These are phyloP conservation scores for Corythaixoides concolor DNA, from an alignment of 2,113 vertebrate genomes.

Conservation along the genomic window DNA sequence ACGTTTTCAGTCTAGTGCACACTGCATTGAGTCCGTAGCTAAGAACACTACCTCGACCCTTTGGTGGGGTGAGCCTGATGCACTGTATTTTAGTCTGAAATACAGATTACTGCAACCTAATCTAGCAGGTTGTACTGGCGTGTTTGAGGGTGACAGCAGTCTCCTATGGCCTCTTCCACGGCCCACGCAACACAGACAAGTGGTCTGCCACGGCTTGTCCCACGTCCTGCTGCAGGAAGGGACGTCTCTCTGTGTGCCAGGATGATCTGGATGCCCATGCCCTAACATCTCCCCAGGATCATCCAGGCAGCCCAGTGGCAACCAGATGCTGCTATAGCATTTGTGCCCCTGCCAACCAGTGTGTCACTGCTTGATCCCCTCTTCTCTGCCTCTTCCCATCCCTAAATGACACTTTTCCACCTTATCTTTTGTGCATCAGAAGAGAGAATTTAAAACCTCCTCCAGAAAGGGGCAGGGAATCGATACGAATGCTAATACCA, in stretches of 20 bases:
- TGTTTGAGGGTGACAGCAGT: background rate
- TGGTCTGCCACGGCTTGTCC: rapidly evolving
- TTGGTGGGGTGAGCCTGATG: background rate
- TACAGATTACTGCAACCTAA: background rate
- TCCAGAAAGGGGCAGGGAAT: background rate
- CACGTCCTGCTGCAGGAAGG: background rate
- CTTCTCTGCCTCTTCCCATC: background rate
- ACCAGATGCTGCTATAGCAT: background rate
- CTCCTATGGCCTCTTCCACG: background rate
- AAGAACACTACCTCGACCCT: background rate
- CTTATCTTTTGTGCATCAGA: background rate
- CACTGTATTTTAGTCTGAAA: background rate
- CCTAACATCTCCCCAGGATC: background rate
- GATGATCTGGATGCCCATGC: background rate
- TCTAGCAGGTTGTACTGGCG: rapidly evolving
- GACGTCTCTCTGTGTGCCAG: rapidly evolving
- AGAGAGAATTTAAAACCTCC: background rate
- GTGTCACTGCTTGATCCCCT: background rate
- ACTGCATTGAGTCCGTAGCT: background rate
- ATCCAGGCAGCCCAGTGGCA: background rate
- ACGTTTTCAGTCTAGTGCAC: background rate
- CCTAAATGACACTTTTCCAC: background rate
- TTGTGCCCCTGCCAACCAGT: background rate
- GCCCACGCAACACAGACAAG: background rate
- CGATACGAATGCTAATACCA: background rate